These are phyloP conservation scores for Leptinotarsa haldemani DNA, from an alignment of 2,888 invertebrate species.

Conservation along the genomic window DNA sequence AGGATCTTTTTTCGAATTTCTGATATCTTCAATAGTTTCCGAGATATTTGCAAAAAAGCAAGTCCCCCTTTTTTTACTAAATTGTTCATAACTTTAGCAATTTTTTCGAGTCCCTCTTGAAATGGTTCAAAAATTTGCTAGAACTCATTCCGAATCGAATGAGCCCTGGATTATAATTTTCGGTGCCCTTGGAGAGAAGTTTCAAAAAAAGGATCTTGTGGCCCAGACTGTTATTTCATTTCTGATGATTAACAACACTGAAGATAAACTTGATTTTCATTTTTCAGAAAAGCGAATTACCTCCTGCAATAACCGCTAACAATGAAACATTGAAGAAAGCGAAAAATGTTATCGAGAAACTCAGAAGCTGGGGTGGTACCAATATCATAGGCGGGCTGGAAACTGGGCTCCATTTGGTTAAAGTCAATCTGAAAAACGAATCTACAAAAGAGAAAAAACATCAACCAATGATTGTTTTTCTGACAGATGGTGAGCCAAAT, in stretches of 20 bases:
- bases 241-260: neutral
- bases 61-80: too few species aligned
- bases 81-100: too few species aligned
- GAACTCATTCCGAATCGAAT: too few species aligned
- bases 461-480: slow-evolving; percentile 72
- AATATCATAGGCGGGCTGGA: neutral
- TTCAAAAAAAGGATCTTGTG: too few species aligned
- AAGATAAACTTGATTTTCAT: neutral
- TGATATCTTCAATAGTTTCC: too few species aligned
- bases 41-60: too few species aligned
- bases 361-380: neutral
- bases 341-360: neutral
- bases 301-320: neutral
- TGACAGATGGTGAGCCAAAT: slow-evolving; percentile 75
- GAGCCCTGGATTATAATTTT: too few species aligned
- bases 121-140: too few species aligned
- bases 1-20: too few species aligned
- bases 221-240: too few species aligned
- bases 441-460: neutral
- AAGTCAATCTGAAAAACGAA: neutral
- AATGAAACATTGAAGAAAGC: neutral
- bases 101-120: too few species aligned
- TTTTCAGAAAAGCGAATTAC: neutral
- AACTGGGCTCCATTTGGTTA: neutral
- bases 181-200: too few species aligned